phyloP scores from a whole-genome alignment of 23 tunicate genomes.

The Pegea sp. region DNA sequence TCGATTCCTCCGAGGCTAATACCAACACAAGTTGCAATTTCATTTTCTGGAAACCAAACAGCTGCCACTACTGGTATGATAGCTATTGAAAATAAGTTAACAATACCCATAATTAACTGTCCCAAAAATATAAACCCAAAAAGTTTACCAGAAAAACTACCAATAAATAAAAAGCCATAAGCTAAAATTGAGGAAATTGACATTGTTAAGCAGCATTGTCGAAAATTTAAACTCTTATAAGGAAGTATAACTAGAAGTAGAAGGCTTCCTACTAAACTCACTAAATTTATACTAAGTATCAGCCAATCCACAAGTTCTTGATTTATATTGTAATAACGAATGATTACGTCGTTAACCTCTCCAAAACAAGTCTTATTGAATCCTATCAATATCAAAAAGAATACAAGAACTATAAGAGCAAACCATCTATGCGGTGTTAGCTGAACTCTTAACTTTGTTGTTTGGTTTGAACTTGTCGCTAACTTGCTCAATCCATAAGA shows the following conservation, averaged over 20 bases:
- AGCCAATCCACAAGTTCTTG: constrained; percentile 47
- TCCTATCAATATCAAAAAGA: constrained; percentile 12
- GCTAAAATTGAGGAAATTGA: constrained; percentile 6
- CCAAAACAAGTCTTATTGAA: constrained; percentile 39
- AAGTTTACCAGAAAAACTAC: constrained; percentile 4
- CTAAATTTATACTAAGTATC: constrained; percentile 13
- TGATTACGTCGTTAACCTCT: constrained; percentile 43
- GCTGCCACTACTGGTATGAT: constrained; percentile 41
- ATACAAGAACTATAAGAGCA: constrained; percentile 3
- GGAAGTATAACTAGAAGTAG: constrained; percentile 9
- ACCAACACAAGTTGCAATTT: constrained; percentile 50
- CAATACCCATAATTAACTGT: constrained; percentile 30
- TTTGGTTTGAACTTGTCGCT: too few species aligned
- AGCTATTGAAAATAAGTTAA: constrained; percentile 10
- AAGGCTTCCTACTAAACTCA: constrained; percentile 9
- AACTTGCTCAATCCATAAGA: too few species aligned
- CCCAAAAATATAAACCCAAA: constrained; percentile 11
- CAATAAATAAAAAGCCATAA: constrained; percentile 7
- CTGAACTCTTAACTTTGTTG: too few species aligned
- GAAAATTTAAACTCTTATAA: constrained; percentile 7
- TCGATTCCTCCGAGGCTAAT: constrained; percentile 21
- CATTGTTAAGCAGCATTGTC: constrained; percentile 11
- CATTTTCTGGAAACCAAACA: constrained; percentile 50
- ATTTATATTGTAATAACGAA: constrained; percentile 13
- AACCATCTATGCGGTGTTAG: too few species aligned